These are phyloP conservation scores for Adelognathus sp. DNA, from an alignment of 2,888 invertebrate species.

Conservation along the genomic window DNA sequence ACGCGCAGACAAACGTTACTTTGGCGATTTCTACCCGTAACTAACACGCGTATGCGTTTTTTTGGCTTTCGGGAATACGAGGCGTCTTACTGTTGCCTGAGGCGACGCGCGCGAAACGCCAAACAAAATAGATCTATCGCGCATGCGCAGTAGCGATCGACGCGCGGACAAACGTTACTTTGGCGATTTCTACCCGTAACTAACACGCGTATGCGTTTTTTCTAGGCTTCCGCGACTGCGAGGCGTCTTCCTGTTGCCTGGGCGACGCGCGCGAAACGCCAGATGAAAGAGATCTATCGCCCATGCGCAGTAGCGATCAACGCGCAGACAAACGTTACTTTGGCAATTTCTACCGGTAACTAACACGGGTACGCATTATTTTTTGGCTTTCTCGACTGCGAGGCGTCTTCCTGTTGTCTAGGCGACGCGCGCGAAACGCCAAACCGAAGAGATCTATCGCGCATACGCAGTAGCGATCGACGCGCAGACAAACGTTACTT, in stretches of 20 bases:
- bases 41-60: background rate
- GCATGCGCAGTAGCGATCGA: background rate
- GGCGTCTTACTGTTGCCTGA: too few relatives aligned
- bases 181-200: background rate
- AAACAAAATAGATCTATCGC: slow-evolving; percentile 41
- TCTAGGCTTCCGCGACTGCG: background rate
- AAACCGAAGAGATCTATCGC: slow-evolving; percentile 40
- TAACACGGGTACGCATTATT: background rate
- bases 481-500: slow-evolving; percentile 45
- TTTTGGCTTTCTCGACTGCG: background rate
- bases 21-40: background rate
- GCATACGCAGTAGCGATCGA: background rate
- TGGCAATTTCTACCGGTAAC: background rate
- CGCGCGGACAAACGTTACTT: slow-evolving; percentile 45
- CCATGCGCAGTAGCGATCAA: background rate
- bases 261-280: slow-evolving; percentile 14
- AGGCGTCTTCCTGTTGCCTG: slow-evolving; percentile 34
- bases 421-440: slow-evolving; percentile 14
- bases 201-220: background rate
- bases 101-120: slow-evolving; percentile 31
- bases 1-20: slow-evolving; percentile 46
- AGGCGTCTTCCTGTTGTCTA: slow-evolving; percentile 34
- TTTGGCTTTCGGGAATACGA: too few relatives aligned
- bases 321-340: slow-evolving; percentile 45
- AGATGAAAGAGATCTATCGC: slow-evolving; percentile 38